Evolutionary conservation across 1,140 invertebrate genomes (phyloP), one percentile per base, ranked within the genome.

Genomic region (Leptonema lineaticorne): DNA sequence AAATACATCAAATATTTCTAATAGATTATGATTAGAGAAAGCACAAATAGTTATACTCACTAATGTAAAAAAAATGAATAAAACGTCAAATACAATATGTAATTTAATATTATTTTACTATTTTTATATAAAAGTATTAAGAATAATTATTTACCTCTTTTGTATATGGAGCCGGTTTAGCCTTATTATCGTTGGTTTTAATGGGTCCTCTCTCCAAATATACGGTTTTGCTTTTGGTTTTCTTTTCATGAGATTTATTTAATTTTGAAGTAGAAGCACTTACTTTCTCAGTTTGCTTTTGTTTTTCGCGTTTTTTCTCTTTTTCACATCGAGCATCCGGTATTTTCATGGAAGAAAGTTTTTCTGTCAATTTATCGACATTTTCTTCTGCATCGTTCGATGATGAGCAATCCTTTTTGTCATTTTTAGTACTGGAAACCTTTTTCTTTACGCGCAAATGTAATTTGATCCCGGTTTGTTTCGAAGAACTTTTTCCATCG

Each of bases 81-180:
- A 33, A 33, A 33, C 11, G 11, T 33, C 6, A 6, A 66, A 26
- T 28, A 22, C 26, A 7, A 27, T 53, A 33, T 33, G 11, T 8
- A 30, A 53, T 60, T 60, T 14, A 58, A 27, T 58, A 20, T 60
- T 60, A 45, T 9, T 22, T 45, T 24, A 46, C 22, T 63, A 9
- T 6, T 6, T 46, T 63, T 27, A 3, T 5, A 63, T 24, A 63
- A 63, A 63, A 63, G n/a, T 22, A 46, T 33, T 27, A 5, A n/a
- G n/a, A n/a, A n/a, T 57, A 53, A 18, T 30, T 24, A 53, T 24
- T 22, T 53, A 65, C 56, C 22, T 37, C 16, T 41, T 27, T 58
- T 4, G 14, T 22, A 27, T 67, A 67, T 14, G 50, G 30, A 18
- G 16, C 16, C 41, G 48, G 1, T 24, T 41, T 37, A 20, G 3